phyloP scores from a whole-genome alignment of 2,888 invertebrate species.

The Apantesis nais region DNA sequence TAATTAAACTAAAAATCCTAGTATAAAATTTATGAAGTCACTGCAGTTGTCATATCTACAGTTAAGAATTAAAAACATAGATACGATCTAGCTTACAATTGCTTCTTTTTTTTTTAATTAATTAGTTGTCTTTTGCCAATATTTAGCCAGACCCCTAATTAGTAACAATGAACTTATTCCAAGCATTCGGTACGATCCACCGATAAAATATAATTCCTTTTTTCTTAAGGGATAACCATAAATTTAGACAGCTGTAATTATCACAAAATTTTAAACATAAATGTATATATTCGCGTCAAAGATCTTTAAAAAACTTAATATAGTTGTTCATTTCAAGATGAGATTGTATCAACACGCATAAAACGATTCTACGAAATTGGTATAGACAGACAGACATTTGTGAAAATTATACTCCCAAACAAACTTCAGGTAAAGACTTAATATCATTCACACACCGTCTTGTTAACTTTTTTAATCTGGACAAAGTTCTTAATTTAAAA shows the following conservation, averaged over 20 bases:
- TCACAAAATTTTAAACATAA: slow-evolving; percentile 10
- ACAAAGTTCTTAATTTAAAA: slow-evolving; percentile 31
- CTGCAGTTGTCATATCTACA: not conserved
- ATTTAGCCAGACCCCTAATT: not conserved
- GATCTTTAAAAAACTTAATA: slow-evolving; percentile 9
- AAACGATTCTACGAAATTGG: slow-evolving; percentile 34
- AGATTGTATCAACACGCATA: slow-evolving; percentile 40
- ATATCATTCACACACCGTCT: not conserved
- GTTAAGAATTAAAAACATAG: not conserved
- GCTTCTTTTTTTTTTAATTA: not conserved
- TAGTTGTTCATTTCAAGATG: not conserved
- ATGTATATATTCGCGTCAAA: slow-evolving; percentile 18
- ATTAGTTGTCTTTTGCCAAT: not conserved
- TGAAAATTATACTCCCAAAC: slow-evolving; percentile 31
- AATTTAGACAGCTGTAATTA: slow-evolving; percentile 19
- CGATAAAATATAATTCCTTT: not conserved
- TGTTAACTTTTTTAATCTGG: slow-evolving; percentile 32
- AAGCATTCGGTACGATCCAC: not conserved
- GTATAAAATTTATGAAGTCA: not conserved
- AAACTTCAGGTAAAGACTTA: slow-evolving; percentile 29
- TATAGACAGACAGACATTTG: slow-evolving; percentile 19
- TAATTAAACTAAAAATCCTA: not conserved
- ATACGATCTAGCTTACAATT: not conserved
- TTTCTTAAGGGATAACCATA: slow-evolving; percentile 10
- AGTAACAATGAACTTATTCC: not conserved